These are phyloP conservation scores for Oligia fasciuncula DNA, from an alignment of 2,888 invertebrate genomes.

Conservation along the genomic window DNA sequence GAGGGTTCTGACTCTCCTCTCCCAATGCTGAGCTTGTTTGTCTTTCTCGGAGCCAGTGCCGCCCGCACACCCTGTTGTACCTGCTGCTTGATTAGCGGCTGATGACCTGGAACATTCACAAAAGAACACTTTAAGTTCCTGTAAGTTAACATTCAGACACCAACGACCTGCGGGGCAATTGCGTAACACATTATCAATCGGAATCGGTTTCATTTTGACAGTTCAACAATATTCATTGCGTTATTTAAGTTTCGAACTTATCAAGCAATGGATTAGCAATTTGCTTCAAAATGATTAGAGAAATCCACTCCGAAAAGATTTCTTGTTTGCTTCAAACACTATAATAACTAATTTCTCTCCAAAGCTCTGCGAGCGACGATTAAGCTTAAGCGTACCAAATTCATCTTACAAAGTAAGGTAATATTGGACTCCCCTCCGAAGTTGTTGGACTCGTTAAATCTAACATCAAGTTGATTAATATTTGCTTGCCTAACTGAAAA, in stretches of 20 bases:
- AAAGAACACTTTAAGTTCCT: neutral
- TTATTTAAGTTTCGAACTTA: neutral
- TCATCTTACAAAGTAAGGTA: slow-evolving; percentile 29
- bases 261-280: neutral
- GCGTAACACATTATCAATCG: no score
- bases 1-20: slow-evolving; percentile 94
- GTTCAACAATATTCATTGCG: neutral
- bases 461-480: slow-evolving; percentile 54
- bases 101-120: slow-evolving; percentile 75
- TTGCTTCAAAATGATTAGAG: no score
- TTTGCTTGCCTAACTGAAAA: slow-evolving; percentile 40
- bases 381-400: slow-evolving; percentile 23
- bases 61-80: slow-evolving; percentile 93
- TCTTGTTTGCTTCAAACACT: neutral
- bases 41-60: slow-evolving; percentile 93
- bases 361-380: slow-evolving; percentile 12
- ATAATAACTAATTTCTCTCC: no score
- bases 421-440: slow-evolving; percentile 15
- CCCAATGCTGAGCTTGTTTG: slow-evolving; percentile 96
- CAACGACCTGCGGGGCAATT: neutral
- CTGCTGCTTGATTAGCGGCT: slow-evolving; percentile 81
- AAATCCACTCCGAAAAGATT: neutral
- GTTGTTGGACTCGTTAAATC: slow-evolving; percentile 47
- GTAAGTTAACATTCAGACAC: neutral
- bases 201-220: neutral